Base-by-base conservation (phyloP, 2,113 vertebrate species). In the Antigone vipio region DNA sequence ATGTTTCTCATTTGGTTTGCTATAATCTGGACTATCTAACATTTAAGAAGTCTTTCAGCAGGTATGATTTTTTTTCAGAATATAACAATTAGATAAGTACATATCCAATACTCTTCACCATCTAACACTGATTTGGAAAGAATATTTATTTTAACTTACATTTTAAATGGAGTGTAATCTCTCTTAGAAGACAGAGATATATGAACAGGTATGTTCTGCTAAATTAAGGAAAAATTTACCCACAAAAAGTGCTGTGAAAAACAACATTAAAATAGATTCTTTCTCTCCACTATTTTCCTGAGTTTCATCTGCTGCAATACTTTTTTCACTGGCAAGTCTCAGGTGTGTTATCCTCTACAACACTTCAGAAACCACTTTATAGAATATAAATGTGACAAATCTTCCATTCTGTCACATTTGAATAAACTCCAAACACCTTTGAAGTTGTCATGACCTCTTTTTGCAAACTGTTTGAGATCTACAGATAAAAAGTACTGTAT, bases 371-470 rank as follows among this genome's bases (percentile, higher is more conserved):
- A 89, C 3, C 23, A 50, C 68, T 84, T 78, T 66, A 19, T 72
- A 81, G 80, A 84, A 63, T 66, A 84, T 15, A 93, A 77, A 89
- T 67, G 76, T n/a, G 64, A 71, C 68, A 93, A 78, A 87, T 91
- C 50, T 92, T 81, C 56, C 55, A 50, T 78, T 91, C 68, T 78
- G 47, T 85, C 42, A 67, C 42, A 49, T 92, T 45, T 67, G 14
- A 94, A 93, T 87, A 89, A 89, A 81, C 44, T 81, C n/a, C 35
- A 89, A 86, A 78, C 34, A 81, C 44, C 55, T 95, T 44, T 96
- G 88, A 96, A 93, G 81, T 75, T 81, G 40, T 85, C 44, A 15
- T 78, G 38, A 85, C 38, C n/a, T 95, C 26, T 20, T 96, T 95
- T 92, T 55, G 56, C 47, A 88, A 92, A 75, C 32, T 69, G 26